Evolutionary conservation across 2,888 invertebrate species (phyloP), one percentile per base, ranked within the genome.

Genomic region (Hoplodrina blanda): DNA sequence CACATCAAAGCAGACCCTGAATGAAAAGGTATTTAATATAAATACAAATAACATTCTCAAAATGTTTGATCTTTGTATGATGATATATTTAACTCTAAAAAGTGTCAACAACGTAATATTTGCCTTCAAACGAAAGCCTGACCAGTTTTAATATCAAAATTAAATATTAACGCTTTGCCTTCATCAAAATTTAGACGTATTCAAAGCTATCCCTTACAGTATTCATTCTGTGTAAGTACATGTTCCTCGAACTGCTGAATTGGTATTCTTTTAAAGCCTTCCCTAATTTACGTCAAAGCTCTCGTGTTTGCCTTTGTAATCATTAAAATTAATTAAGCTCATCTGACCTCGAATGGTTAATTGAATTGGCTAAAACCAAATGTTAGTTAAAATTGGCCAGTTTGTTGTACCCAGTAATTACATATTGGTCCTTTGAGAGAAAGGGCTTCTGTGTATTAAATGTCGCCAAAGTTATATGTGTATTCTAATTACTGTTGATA

Each of bases 271-370:
- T 69, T 56, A 54, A 57, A 55, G 30, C 30, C 56, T 44, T 66
- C 49, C 30, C 41, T 50, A 56, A 75, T 73, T 64, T 52, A 64
- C 69, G 71, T 73, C 69, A 80, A 78, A 78, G 69, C 33, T 33
- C 30, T 60, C 56, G 30, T 71, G 56, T 69, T 80, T 62, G 33
- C 55, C 61, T 71, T 78, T 69, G 63, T 59, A 50, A 76, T 67
- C 33, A 71, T 41, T 62, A 25, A 71, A 72, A 68, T 65, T 72
- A 82, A 84, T 76, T 80, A 84, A 73, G 30, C 61, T 56, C 41
- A 54, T 68, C 50, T 64, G 68, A 69, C 73, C 73, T 71, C 57
- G 57, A 73, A 69, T 25, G 56, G 37, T 55, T 75, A 65, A 83
- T 75, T 55, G 63, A 75, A 69, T 63, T 63, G 46, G 30, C 53